phyloP scores from a whole-genome alignment of 2,888 invertebrate genomes.

The Philhelius pedissequus region DNA sequence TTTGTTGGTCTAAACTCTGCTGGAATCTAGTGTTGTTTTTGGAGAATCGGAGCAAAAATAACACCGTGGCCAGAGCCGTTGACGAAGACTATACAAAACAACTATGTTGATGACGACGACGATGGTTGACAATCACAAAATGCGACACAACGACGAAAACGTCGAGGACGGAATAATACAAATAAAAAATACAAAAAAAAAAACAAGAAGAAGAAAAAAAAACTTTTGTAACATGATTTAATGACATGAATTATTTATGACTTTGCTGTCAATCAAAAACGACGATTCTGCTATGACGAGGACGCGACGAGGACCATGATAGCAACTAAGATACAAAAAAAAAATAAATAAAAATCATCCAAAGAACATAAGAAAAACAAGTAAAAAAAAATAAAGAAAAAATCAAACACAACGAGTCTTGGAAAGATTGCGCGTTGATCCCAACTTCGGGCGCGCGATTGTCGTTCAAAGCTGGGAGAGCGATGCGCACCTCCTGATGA shows the following conservation, averaged over 20 bases:
- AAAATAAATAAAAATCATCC: conserved; percentile 15
- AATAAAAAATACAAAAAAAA: conserved; percentile 67
- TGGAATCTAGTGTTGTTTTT: conserved; percentile 54
- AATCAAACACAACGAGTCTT: conserved; percentile 35
- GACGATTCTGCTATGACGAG: conserved; percentile 79
- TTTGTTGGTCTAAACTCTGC: background rate
- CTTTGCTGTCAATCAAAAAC: conserved; percentile 79
- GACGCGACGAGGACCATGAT: conserved; percentile 70
- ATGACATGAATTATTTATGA: conserved; percentile 80
- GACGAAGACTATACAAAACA: conserved; percentile 17
- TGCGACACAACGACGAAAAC: conserved; percentile 55
- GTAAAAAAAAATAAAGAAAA: conserved; percentile 54
- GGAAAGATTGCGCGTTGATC: conserved; percentile 62
- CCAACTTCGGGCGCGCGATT: conserved; percentile 31
- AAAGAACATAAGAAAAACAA: conserved; percentile 52
- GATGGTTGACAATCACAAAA: conserved; percentile 29
- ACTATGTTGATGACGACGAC: conserved; percentile 30
- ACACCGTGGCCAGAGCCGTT: conserved; percentile 51
- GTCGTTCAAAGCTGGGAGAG: conserved; percentile 42
- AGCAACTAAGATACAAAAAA: conserved; percentile 35
- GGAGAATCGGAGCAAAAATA: conserved; percentile 65
- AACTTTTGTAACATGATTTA: conserved; percentile 79
- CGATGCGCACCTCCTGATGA: conserved; percentile 4
- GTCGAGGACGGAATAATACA: conserved; percentile 42
- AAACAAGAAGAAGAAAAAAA: conserved; percentile 63